Evolutionary conservation across 2,113 vertebrate species (phyloP).

Genomic region (Puntigrus tetrazona): DNA sequence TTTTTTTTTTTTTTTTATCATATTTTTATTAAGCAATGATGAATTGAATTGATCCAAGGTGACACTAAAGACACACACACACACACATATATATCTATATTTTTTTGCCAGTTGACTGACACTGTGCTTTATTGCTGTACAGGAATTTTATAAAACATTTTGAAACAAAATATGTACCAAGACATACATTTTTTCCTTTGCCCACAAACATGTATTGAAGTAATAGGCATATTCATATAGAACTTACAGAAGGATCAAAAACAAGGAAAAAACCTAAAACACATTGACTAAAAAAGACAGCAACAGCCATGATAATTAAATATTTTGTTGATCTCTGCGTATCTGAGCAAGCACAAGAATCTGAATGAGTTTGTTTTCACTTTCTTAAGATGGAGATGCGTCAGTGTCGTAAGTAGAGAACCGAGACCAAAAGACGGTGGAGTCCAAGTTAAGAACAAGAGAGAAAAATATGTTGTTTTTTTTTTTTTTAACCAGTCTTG

Average conservation of each 20-base stretch:
- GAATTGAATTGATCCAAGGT: neutral
- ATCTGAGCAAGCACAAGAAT: slow-evolving; percentile 55
- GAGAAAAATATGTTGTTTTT: neutral
- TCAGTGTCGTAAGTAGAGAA: neutral
- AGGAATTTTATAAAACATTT: slow-evolving; percentile 78
- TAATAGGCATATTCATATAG: slow-evolving; percentile 63
- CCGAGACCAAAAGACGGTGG: neutral
- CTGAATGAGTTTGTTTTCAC: slow-evolving; percentile 36
- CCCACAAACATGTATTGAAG: slow-evolving; percentile 72
- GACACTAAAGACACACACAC: too few relatives aligned
- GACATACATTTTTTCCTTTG: slow-evolving; percentile 63
- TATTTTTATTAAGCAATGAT: neutral
- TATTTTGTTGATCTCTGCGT: slow-evolving; percentile 55
- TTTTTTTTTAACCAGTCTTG: neutral
- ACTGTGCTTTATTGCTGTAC: slow-evolving; percentile 83
- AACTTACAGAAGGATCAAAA: slow-evolving; percentile 69
- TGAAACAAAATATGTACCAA: slow-evolving; percentile 74
- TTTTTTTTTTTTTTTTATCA: neutral
- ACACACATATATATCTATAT: too few relatives aligned
- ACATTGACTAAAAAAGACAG: slow-evolving; percentile 67
- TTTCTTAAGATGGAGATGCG: neutral
- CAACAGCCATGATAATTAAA: slow-evolving; percentile 58
- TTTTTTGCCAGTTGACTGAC: slow-evolving; percentile 54
- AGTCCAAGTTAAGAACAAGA: neutral
- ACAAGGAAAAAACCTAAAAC: slow-evolving; percentile 38